These are phyloP conservation scores for Selene dorsalis DNA, from an alignment of 2,797 vertebrate genomes.

Conservation along the genomic window DNA sequence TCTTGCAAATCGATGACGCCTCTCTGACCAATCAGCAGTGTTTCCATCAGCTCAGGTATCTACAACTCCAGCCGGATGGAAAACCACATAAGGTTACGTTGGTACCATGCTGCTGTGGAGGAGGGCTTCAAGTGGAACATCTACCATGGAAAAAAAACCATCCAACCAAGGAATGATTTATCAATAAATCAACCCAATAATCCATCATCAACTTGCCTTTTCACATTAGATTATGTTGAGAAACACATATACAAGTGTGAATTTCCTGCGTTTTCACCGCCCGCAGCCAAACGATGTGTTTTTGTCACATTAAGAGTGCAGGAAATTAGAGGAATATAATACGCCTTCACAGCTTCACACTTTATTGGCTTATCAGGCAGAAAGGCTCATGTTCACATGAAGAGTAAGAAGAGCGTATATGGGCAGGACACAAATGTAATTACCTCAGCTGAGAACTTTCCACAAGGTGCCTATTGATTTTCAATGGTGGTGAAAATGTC, in stretches of 20 bases:
- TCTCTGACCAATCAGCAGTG: too few relatives aligned
- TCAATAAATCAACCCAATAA: constrained; percentile 2
- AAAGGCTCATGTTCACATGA: constrained; percentile 48
- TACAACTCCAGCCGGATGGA: too few relatives aligned
- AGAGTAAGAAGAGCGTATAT: constrained; percentile 3
- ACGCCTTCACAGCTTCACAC: constrained; percentile 8
- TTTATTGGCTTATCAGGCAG: constrained; percentile 34
- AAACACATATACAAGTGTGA: background rate
- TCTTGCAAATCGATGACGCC: too few relatives aligned
- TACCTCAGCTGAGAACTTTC: constrained; percentile 40
- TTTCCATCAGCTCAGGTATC: too few relatives aligned
- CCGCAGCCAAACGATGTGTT: background rate
- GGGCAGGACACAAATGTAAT: constrained; percentile 53
- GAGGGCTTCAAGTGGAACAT: too few relatives aligned
- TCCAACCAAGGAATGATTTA: background rate
- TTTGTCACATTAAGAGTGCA: background rate
- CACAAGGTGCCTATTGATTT: constrained; percentile 54
- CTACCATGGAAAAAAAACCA: too few relatives aligned
- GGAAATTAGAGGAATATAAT: constrained; percentile 19
- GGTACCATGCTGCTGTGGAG: too few relatives aligned
- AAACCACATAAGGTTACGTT: too few relatives aligned
- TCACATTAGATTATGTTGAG: background rate
- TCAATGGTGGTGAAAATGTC: constrained; percentile 8
- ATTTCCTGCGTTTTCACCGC: background rate
- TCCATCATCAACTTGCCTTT: background rate